A percentile compares a stretch with the other conserved stretches of the same genome.
Evolutionary conservation across 2,113 vertebrate genomes (phyloP).

Genomic region (Pteropus alecto): DNA sequence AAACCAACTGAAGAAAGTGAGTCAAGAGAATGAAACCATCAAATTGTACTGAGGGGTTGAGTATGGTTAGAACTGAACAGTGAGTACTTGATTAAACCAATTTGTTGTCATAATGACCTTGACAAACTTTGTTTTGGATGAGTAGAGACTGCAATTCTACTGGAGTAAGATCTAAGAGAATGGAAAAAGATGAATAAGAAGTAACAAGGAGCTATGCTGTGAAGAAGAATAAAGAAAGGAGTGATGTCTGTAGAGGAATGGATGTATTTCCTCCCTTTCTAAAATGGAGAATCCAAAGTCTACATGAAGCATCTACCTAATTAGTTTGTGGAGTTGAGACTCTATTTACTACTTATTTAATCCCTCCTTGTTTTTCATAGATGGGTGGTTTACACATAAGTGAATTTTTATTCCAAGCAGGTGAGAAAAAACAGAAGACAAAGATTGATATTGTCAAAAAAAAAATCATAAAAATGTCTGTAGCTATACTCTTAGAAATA

Average conservation of each 20-base stretch:
- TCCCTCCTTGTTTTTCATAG: background rate
- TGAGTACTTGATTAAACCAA: background rate
- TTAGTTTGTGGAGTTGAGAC: background rate
- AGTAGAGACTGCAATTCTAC: background rate
- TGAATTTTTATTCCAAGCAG: background rate
- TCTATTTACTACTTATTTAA: background rate
- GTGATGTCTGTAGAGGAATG: accelerated
- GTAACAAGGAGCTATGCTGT: background rate
- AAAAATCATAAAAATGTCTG: background rate
- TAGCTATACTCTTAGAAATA: background rate
- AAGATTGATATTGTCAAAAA: background rate
- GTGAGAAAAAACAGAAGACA: background rate
- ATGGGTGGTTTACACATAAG: background rate
- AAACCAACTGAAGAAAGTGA: background rate
- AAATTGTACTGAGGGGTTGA: background rate
- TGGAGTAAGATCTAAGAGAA: background rate
- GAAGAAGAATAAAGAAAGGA: background rate
- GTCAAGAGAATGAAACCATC: background rate
- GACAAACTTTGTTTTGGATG: background rate
- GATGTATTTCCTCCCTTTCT: background rate
- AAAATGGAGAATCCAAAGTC: background rate
- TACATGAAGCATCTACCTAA: background rate
- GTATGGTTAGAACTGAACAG: background rate
- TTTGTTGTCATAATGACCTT: background rate
- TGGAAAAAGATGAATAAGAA: background rate